phyloP scores from a whole-genome alignment of 2,797 vertebrate genomes.

The Psittacula echo region DNA sequence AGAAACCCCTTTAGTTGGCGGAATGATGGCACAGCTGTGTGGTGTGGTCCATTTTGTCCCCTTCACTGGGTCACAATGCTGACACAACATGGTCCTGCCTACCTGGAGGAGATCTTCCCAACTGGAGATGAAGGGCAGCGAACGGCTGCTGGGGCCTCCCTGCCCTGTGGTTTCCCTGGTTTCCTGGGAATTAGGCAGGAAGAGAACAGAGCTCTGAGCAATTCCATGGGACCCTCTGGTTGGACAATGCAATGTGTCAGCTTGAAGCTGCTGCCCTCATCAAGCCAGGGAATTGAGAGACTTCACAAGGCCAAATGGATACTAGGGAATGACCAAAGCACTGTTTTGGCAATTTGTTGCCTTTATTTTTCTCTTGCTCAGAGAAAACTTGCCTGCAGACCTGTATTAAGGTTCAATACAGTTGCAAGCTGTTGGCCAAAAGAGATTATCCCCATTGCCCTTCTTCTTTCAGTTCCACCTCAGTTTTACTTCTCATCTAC shows the following conservation, averaged over 20 bases:
- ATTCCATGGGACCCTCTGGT: background rate
- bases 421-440: background rate
- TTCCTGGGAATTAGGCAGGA: background rate
- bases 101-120: background rate
- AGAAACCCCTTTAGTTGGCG: background rate
- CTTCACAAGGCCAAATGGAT: background rate
- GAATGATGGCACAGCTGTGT: background rate
- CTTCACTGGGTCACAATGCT: background rate
- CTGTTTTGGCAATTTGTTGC: background rate
- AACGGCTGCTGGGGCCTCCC: background rate
- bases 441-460: background rate
- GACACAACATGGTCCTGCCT: background rate
- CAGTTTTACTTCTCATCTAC: background rate
- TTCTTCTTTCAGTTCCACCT: background rate
- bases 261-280: background rate
- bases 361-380: background rate
- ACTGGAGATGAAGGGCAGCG: background rate
- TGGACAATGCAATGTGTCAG: fast-evolving
- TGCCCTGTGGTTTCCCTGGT: background rate
- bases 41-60: background rate
- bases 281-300: background rate
- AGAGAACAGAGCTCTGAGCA: background rate
- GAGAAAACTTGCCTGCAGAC: background rate
- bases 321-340: background rate
- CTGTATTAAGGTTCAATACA: background rate